Conservation (phyloP, 37 sponge, comb jelly and placozoan species). For the Eunapius fragilis region DNA sequence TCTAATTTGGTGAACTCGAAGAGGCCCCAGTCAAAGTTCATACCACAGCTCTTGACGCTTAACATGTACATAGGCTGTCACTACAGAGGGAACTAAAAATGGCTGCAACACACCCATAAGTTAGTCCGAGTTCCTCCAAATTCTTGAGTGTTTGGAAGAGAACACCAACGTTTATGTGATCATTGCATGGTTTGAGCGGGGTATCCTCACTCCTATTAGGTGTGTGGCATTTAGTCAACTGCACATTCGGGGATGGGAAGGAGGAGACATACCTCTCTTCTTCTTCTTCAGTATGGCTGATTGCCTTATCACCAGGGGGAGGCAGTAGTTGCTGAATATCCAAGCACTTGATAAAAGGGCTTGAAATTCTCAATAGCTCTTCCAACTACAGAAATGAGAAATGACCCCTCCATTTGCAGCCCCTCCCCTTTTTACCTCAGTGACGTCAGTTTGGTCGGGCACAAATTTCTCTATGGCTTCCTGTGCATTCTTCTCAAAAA, state of each 20-base stretch:
- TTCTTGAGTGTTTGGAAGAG: constrained; percentile 52
- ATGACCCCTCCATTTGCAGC: too few species aligned
- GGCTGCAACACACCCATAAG: constrained; percentile 71
- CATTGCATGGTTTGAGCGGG: constrained; percentile 31
- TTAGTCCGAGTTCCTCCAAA: constrained; percentile 74
- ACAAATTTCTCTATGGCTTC: constrained; percentile 83
- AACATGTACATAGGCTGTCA: background rate
- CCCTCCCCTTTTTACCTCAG: too few species aligned
- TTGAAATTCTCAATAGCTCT: constrained; percentile 67
- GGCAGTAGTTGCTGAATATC: constrained; percentile 82
- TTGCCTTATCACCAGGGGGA: constrained; percentile 39
- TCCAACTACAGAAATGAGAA: too few species aligned
- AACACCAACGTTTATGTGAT: constrained; percentile 76
- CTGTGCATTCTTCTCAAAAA: constrained; percentile 85
- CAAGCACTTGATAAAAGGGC: constrained; percentile 72
- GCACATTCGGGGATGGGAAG: background rate
- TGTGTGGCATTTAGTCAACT: background rate
- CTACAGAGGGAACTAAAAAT: background rate
- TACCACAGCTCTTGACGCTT: constrained; percentile 87
- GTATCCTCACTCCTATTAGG: constrained; percentile 53
- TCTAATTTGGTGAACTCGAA: constrained; percentile 87
- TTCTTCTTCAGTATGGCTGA: constrained; percentile 63
- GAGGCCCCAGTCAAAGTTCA: constrained; percentile 96
- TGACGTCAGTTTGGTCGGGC: constrained; percentile 62
- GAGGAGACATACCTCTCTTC: constrained; percentile 48